Evolutionary conservation across 1,140 invertebrate genomes (phyloP).

Genomic region (Brachionus paranguensis): DNA sequence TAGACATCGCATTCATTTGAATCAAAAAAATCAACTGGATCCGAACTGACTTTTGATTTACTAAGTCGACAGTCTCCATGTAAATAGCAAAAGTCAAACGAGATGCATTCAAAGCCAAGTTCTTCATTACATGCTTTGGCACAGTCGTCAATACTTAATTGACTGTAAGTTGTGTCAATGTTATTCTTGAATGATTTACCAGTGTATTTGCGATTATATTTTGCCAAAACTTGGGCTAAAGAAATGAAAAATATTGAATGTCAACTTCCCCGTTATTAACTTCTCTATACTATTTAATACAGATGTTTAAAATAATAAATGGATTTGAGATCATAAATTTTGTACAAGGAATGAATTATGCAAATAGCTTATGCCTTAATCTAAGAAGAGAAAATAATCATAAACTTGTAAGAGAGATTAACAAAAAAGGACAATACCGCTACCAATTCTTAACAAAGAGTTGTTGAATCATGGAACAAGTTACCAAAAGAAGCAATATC

Average conservation of each 20-base stretch:
- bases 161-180: not conserved
- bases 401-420: too few species aligned
- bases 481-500: too few species aligned
- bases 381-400: too few species aligned
- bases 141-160: constrained; percentile 31
- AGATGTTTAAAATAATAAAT: too few species aligned
- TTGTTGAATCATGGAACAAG: too few species aligned
- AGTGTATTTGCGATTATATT: constrained; percentile 10
- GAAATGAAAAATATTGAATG: not conserved
- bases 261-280: not conserved
- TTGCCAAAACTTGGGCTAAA: not conserved
- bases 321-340: too few species aligned
- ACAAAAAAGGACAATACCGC: too few species aligned
- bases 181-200: not conserved
- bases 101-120: constrained; percentile 21
- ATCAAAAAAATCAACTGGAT: not conserved
- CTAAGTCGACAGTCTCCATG: constrained; percentile 20
- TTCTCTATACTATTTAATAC: too few species aligned
- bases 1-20: constrained; percentile 36
- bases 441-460: too few species aligned
- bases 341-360: too few species aligned
- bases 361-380: too few species aligned
- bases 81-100: constrained; percentile 38
- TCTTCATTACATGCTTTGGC: constrained; percentile 37
- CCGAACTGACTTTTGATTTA: not conserved